These are phyloP conservation scores for Diglossa brunneiventris DNA, from an alignment of 2,113 vertebrate species.

Conservation along the genomic window DNA sequence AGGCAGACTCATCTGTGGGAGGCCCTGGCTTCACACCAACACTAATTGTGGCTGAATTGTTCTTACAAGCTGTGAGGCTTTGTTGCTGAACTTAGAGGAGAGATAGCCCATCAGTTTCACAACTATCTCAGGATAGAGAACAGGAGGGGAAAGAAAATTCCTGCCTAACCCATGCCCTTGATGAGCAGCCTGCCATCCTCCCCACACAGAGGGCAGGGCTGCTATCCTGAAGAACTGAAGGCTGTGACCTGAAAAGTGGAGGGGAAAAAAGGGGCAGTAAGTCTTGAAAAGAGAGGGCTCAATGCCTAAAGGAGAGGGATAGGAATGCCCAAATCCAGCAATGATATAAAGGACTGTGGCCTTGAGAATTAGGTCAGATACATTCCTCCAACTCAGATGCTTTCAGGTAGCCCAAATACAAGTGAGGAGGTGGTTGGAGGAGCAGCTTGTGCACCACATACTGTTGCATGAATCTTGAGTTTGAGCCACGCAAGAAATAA, in stretches of 20 bases:
- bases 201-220: not conserved
- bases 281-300: not conserved
- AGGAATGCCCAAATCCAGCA: not conserved
- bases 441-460: not conserved
- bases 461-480: not conserved
- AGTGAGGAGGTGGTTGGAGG: not conserved
- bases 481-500: not conserved
- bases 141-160: not conserved
- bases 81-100: conserved; percentile 29
- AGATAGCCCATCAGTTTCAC: not conserved
- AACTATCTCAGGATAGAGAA: not conserved
- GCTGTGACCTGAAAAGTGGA: not conserved
- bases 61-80: not conserved
- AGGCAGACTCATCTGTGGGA: conserved; percentile 26
- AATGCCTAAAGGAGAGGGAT: not conserved
- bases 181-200: not conserved
- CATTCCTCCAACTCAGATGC: not conserved
- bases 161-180: not conserved
- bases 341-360: not conserved
- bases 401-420: not conserved
- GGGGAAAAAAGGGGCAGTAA: not conserved
- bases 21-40: conserved; percentile 49
- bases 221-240: not conserved
- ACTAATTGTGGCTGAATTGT: conserved; percentile 27
- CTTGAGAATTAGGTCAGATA: not conserved